Evolutionary conservation across 1,140 invertebrate genomes (phyloP).

Genomic region (Homalodisca vitripennis): DNA sequence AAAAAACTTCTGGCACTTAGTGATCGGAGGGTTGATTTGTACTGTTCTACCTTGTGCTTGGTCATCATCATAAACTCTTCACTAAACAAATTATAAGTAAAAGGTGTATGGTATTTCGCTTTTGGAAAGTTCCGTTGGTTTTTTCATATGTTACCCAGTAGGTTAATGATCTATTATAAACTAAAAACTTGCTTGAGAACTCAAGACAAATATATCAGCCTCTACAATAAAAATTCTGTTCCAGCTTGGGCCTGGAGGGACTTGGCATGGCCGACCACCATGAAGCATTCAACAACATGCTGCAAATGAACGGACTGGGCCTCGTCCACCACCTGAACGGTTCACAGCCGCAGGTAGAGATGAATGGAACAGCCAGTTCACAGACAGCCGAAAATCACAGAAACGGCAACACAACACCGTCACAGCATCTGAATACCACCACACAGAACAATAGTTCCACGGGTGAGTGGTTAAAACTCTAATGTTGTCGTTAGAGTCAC

Average conservation of each 20-base stretch:
- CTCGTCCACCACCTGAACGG: slow-evolving; percentile 34
- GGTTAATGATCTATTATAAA: not conserved
- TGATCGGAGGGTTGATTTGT: no score
- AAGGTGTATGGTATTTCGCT: no score
- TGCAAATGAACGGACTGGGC: slow-evolving; percentile 38
- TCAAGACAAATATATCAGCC: not conserved
- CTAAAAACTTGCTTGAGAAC: not conserved
- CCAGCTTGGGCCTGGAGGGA: slow-evolving; percentile 44
- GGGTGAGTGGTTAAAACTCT: slow-evolving; percentile 41
- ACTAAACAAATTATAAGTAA: no score
- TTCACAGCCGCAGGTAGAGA: slow-evolving; percentile 28
- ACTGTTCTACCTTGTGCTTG: no score
- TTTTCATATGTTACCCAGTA: no score
- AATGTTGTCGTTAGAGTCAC: no score
- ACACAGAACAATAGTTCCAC: slow-evolving; percentile 40
- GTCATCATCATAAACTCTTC: no score
- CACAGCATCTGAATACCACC: slow-evolving; percentile 44
- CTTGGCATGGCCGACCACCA: slow-evolving; percentile 42
- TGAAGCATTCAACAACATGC: slow-evolving; percentile 40
- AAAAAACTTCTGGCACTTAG: no score
- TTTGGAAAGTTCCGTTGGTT: no score
- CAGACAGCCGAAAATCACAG: not conserved
- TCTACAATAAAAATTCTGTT: no score
- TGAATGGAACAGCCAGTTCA: slow-evolving; percentile 24
- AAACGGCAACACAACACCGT: slow-evolving; percentile 40